A percentile compares a stretch with the other conserved stretches of the same genome.
Conservation (phyloP, 64 coral and sea anemone genomes). For the Montipora foliosa region DNA sequence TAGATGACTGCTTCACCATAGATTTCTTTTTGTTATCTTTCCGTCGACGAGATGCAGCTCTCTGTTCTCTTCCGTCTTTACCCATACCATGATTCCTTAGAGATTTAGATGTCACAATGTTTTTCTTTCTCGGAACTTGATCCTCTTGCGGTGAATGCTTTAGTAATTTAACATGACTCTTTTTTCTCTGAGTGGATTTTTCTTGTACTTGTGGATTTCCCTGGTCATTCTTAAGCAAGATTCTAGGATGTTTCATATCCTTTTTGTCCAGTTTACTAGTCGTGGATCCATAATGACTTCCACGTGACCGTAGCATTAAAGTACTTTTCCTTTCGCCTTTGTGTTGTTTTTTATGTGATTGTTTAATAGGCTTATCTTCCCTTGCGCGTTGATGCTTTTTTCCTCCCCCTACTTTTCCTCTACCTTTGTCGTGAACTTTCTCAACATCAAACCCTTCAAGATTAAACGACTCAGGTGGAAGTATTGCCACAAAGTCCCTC, state of each 20-base stretch:
- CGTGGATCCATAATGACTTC: not conserved
- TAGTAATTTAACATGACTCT: not conserved
- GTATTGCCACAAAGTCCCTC: slow-evolving; percentile 34
- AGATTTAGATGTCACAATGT: not conserved
- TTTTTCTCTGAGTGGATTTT: not conserved
- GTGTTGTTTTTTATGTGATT: not conserved
- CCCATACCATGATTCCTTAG: not conserved
- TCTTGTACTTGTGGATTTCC: not conserved
- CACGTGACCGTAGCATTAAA: not conserved
- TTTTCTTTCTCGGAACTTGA: not conserved
- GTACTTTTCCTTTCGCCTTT: not conserved
- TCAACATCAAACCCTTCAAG: slow-evolving; percentile 35
- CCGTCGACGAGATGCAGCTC: not conserved
- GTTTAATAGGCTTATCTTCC: not conserved
- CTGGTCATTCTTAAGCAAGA: too few relatives aligned
- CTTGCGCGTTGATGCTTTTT: not conserved
- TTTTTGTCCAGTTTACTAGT: not conserved
- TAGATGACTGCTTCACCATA: not conserved
- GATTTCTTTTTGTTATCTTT: not conserved
- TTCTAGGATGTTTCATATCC: too few relatives aligned
- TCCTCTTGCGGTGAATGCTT: not conserved
- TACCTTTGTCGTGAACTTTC: not conserved
- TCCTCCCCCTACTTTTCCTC: not conserved
- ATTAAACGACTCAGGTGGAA: not conserved
- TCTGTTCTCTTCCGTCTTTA: not conserved